Evolutionary conservation across 2,797 vertebrate species (phyloP), one percentile per base, ranked within the genome.

Genomic region (Rallus crepitans): DNA sequence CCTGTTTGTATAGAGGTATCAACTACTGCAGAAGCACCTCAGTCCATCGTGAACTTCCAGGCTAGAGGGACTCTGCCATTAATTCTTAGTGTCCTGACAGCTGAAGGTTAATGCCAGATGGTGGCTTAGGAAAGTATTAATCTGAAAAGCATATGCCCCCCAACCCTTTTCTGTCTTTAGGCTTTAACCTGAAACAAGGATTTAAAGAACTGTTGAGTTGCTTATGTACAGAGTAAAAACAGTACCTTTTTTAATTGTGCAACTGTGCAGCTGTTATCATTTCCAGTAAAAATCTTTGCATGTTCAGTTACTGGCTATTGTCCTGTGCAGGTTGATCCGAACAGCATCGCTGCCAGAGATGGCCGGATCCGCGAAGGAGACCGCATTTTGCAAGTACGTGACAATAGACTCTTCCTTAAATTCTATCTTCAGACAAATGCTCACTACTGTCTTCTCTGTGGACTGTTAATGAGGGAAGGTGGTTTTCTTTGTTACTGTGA

Each of bases 331-430:
- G 98, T 99, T 96, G 98, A 99, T 96, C 99, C 99, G 40, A 99
- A 99, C 93, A 99, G 99, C 97, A 99, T 99, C 33, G 99, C 99
- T 63, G 99, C 99, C 87, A 98, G 98, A 98, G 99, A 99, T 9
- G 99, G 99, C 50, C 98, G 99, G 53, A 99, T 99, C 95, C 98
- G 98, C 66, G 99, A 99, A 97, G 99, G 99, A 63, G 99, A 99
- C 89, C 99, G 99, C 59, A 99, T 99, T 97, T 97, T 99, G 94
- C 99, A 99, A 98, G 99, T 99, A 98, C 47, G 98, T 96, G 90
- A 95, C 93, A 84, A 71, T 63, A 84, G 64, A 48, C 24, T 82
- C 75, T 93, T 82, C 45, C 92, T 92, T 82, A 68, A 87, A 91
- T 72, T 93, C 28, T 76, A 93, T 86, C 64, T 82, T 91, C 25